Conservation (phyloP, 1,140 invertebrate genomes). For the Drosophila pachea region DNA sequence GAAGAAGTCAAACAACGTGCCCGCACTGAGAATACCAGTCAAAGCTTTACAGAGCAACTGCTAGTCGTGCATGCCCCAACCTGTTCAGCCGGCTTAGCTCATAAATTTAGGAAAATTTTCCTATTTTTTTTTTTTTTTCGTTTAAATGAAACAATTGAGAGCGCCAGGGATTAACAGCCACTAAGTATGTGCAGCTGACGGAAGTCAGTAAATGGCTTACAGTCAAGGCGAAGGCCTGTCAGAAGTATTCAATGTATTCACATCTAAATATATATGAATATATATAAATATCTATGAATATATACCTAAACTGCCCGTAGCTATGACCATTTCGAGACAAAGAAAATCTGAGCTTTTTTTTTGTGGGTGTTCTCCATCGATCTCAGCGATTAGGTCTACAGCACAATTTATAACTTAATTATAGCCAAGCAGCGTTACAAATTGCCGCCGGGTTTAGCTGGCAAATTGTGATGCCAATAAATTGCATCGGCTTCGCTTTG, state of each 20-base stretch:
- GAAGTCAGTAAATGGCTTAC: slow-evolving; percentile 28
- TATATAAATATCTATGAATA: not conserved
- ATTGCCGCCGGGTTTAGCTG: slow-evolving; percentile 46
- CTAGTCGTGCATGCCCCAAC: not conserved
- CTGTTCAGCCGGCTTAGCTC: slow-evolving; percentile 5
- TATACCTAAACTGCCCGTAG: not conserved
- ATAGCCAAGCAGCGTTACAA: slow-evolving; percentile 68
- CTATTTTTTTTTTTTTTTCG: slow-evolving; percentile 5
- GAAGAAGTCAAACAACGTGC: no score
- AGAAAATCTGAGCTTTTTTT: slow-evolving; percentile 7
- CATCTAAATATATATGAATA: not conserved
- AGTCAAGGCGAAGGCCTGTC: slow-evolving; percentile 37
- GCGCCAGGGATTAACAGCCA: slow-evolving; percentile 33
- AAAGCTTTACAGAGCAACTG: slow-evolving; percentile 7
- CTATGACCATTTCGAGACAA: not conserved
- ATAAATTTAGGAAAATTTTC: slow-evolving; percentile 37
- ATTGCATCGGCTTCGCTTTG: slow-evolving; percentile 34
- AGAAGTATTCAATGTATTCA: slow-evolving; percentile 9
- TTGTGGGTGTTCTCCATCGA: slow-evolving; percentile 60
- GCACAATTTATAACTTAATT: slow-evolving; percentile 74
- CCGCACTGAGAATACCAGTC: slow-evolving; percentile 61
- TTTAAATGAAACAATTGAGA: slow-evolving; percentile 46
- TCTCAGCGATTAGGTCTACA: slow-evolving; percentile 50
- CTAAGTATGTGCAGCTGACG: slow-evolving; percentile 30
- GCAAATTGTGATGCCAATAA: slow-evolving; percentile 51